Evolutionary conservation across 1,140 invertebrate species (phyloP), one percentile per base, ranked within the genome.

Genomic region (Drosophila oshimai): DNA sequence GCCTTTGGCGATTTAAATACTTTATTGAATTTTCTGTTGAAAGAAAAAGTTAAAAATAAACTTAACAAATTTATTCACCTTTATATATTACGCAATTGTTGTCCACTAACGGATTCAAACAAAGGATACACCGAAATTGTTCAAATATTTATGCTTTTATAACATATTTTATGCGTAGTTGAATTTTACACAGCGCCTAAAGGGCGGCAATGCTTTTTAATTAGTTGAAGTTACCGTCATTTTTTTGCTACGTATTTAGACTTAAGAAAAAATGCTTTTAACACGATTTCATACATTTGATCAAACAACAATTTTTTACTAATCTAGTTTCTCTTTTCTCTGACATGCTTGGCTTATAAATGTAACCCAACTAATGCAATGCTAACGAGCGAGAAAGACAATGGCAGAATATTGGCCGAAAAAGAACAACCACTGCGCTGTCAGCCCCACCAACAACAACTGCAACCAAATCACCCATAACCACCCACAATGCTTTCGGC

Each of bases 321-420:
- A 90, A 90, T 90, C 69, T 89, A 90, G 89, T 90, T 89, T 88
- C 81, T 90, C 60, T 90, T 87, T 90, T 90, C 89, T 87, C 67
- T 90, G 89, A 87, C 78, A 79, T 87, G 86, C 86, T 84, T 90
- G 89, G 89, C 89, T 90, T 90, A 49, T 88, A 69, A 77, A 58
- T 70, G 73, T 78, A 75, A 78, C 65, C 74, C 86, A 64, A 71
- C 83, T 83, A 89, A 78, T 61, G 83, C 78, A 88, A 71, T 83
- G 78, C 79, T 77, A 64, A 46, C 70, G 81, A 87, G 83, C 45
- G 45, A 65, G 39, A 76, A 46, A 71, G 47, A 57, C 47, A 78
- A 15, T 33, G 54, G 37, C 18, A 44, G 46, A 45, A 41, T 49
- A 15, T 22, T 22, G 37, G 50, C 50, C 20, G 33, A 20, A 55